Base-by-base conservation (phyloP, 2,888 invertebrate species). In the Drosophila cracens region DNA sequence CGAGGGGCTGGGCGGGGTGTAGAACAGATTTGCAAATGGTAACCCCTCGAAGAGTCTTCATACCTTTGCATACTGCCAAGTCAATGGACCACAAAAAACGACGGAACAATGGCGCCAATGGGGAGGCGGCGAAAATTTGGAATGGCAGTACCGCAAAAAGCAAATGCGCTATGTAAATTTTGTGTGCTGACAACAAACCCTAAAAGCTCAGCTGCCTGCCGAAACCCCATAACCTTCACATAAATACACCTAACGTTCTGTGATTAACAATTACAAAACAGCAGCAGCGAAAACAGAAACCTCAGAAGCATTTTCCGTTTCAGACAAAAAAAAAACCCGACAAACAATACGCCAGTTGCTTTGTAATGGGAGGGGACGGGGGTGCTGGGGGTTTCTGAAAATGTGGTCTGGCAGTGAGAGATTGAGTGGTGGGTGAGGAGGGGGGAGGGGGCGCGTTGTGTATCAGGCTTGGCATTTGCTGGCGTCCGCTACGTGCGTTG, bases 211-310 rank as follows among this genome's bases (percentile, higher is more conserved):
- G 36, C 43, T 52, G 27, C 51, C 52, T 31, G 31, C 21, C 46
- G 11, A 62, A 29, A 10, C n/a, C 34, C 34, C 25, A 27, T 3
- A 16, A 54, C 51, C 36, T 53, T 34, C 59, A 58, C 27, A 60
- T 40, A 51, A 48, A 33, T 13, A 61, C 48, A 82, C 57, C 64
- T 68, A 72, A 61, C 79, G 57, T 80, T 75, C 88, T 86, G 86
- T 87, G 85, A 85, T 87, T 87, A 85, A 85, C 86, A 85, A 85
- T 85, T 85, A 82, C 86, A 87, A 80, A 80, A 74, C 74, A 76
- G 74, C 74, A 74, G 76, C 76, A 68, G 71, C 79, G 64, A 65
- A 74, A 70, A 70, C 56, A 52, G 38, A 72, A 84, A 71, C 67
- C 72, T 70, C 75, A 69, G 62, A 71, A 65, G 31, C 70, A 46